A percentile compares a stretch with the other conserved stretches of the same genome.
Conservation (phyloP, 2,113 vertebrate species). For the Oenanthe oenanthe region DNA sequence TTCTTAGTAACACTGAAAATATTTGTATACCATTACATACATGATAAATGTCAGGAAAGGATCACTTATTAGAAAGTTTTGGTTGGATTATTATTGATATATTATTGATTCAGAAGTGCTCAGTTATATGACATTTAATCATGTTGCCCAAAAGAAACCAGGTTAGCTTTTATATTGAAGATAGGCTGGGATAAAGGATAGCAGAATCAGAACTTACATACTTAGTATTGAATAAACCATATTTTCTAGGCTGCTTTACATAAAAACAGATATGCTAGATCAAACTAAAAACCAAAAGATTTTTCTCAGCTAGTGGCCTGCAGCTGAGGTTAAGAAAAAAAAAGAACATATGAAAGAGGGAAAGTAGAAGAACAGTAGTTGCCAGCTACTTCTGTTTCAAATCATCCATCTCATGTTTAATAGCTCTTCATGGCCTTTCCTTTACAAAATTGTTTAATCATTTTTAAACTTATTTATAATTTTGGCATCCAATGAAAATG, state of each 20-base stretch:
- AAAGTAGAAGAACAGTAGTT: neutral
- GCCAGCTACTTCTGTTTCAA: constrained; percentile 14
- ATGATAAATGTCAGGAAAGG: neutral
- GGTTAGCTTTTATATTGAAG: neutral
- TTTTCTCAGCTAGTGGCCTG: constrained; percentile 41
- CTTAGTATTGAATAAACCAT: constrained; percentile 36
- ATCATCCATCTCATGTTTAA: neutral
- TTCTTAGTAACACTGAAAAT: neutral
- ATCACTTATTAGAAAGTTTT: neutral
- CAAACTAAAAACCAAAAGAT: constrained; percentile 38
- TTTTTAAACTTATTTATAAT: neutral
- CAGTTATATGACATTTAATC: neutral
- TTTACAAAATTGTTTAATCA: neutral
- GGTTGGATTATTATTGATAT: neutral
- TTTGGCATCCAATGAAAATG: neutral
- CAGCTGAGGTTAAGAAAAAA: constrained; percentile 13
- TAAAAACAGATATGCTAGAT: constrained; percentile 38
- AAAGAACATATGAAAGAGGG: neutral
- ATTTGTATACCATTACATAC: neutral
- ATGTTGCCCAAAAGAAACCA: neutral
- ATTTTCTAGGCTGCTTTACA: constrained; percentile 37
- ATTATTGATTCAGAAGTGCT: neutral
- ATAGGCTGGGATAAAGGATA: neutral
- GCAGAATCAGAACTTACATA: constrained; percentile 8
- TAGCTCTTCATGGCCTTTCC: neutral